These are phyloP conservation scores for Apotomis betuletana DNA, from an alignment of 2,888 invertebrate genomes.

Conservation along the genomic window DNA sequence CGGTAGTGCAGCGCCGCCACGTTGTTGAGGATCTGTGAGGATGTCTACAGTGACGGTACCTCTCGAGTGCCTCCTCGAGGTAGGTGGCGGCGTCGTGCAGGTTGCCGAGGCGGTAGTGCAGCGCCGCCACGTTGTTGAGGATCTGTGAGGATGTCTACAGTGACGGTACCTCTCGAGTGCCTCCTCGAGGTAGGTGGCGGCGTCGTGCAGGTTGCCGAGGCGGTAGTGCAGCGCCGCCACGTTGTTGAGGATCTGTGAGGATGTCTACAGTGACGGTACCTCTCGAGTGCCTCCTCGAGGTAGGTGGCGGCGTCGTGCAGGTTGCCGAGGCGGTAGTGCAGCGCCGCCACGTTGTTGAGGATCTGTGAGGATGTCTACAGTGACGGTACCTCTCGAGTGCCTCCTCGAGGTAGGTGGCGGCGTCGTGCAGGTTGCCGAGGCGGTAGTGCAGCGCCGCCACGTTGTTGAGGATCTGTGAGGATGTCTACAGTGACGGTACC, in stretches of 20 bases:
- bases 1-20: constrained; percentile 97
- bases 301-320: constrained; percentile 89
- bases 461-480: too few relatives aligned
- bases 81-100: constrained; percentile 73
- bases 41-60: too few relatives aligned
- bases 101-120: constrained; percentile 95
- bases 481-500: too few relatives aligned
- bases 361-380: too few relatives aligned
- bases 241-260: too few relatives aligned
- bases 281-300: constrained; percentile 88
- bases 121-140: constrained; percentile 97
- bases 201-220: too few relatives aligned
- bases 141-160: constrained; percentile 60
- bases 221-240: too few relatives aligned
- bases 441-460: constrained; percentile 93
- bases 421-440: constrained; percentile 89
- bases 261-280: too few relatives aligned
- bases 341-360: constrained; percentile 85
- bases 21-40: constrained; percentile 92
- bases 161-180: constrained; percentile 82
- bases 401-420: constrained; percentile 89
- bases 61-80: constrained; percentile 92
- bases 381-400: constrained; percentile 80
- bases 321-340: constrained; percentile 92
- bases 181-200: too few relatives aligned